phyloP scores from a whole-genome alignment of 2,113 vertebrate species.

The Petrocephalus zakoni region DNA sequence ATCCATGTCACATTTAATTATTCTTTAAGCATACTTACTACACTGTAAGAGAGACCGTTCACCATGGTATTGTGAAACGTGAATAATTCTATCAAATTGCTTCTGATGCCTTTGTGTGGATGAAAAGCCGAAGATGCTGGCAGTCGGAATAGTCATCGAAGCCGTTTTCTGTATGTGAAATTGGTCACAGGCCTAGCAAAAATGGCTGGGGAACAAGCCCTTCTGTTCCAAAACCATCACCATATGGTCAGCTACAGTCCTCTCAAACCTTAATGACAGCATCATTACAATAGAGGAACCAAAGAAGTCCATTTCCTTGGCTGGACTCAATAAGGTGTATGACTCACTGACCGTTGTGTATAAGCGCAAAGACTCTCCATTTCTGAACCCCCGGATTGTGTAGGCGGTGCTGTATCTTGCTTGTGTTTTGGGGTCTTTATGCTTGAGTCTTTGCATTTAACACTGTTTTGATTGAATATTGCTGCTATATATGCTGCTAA shows the following conservation, averaged over 20 bases:
- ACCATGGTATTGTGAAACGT: not conserved
- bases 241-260: slow-evolving; percentile 14
- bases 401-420: not conserved
- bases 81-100: not conserved
- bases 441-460: not conserved
- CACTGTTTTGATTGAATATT: not conserved
- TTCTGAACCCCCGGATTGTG: not conserved
- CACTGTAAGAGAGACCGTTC: not conserved
- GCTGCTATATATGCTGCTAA: not conserved
- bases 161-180: slow-evolving; percentile 4
- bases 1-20: not conserved
- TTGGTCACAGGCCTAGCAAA: slow-evolving; percentile 18
- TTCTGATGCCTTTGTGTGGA: not conserved
- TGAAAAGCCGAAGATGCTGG: not conserved
- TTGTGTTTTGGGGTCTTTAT: not conserved
- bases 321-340: not conserved
- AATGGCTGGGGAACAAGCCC: not conserved
- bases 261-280: slow-evolving; percentile 5
- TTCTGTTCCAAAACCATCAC: slow-evolving; percentile 1
- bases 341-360: not conserved
- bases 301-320: slow-evolving; percentile 2
- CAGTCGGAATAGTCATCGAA: not conserved
- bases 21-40: not conserved
- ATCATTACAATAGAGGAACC: not conserved
- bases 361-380: not conserved